Evolutionary conservation across 2,888 invertebrate species (phyloP), one percentile per base, ranked within the genome.

Genomic region (Smittia aterrima): DNA sequence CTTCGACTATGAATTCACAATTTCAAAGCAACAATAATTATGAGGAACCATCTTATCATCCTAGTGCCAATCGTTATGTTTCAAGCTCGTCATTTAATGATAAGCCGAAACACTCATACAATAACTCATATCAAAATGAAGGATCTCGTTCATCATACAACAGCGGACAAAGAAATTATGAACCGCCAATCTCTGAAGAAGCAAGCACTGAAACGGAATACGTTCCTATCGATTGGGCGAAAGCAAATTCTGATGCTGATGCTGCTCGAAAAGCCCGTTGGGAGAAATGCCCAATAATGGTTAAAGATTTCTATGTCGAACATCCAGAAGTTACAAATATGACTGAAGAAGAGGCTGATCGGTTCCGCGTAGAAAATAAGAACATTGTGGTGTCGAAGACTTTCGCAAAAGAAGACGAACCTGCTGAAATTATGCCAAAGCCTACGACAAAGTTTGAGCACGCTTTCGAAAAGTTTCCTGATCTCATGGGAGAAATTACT

Each of bases 251-350:
- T 67, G 82, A 82, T 75, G 82, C 83, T 77, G 85, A 87, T 77
- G 81, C 82, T 73, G 83, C 83, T 62, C 86, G 88, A 75, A 84
- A 85, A 71, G 85, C 84, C 66, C 86, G 87, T 76, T 92, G 90
- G 89, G 84, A 85, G 0, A 86, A 87, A 75, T 84, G 88, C 22
- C 90, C 91, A 0, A 84, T 86, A 1, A 85, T 96, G 16, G 83
- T 86, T 0, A 96, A 96, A 82, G 83, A 92, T 77, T 95, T 96
- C 79, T 97, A 97, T 79, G 82, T 86, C 71, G 96, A 96, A 84
- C 87, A 90, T 78, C 87, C 89, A 0, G 85, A 84, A 64, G 88
- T 96, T 0, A 83, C 88, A 1, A 85, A 85, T 3, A 88, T 95
- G 87, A 78, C 87, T 0, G 79, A 84, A 0, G 84, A 86, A 7